A percentile compares a stretch with the other conserved stretches of the same genome.
phyloP scores from a whole-genome alignment of 2,888 invertebrate genomes.

The Mythimna ferrago region DNA sequence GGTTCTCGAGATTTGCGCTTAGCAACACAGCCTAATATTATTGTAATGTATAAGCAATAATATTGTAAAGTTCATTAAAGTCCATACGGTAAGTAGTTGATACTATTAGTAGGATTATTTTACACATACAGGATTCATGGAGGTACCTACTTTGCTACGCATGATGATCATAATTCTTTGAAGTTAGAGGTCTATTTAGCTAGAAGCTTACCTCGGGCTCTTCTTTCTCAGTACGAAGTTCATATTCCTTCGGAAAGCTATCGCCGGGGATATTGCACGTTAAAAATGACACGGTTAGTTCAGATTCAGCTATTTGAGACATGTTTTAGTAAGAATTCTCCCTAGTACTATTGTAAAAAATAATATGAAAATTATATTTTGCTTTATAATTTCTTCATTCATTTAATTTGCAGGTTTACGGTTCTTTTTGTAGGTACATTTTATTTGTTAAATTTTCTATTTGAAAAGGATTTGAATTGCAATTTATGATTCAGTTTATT shows the following conservation, averaged over 20 bases:
- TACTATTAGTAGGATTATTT: too few species aligned
- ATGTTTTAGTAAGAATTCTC: constrained; percentile 50
- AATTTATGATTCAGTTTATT: neutral
- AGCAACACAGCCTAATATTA: too few species aligned
- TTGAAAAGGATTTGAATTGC: neutral
- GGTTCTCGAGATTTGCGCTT: too few species aligned
- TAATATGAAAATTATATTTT: constrained; percentile 47
- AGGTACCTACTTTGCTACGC: neutral
- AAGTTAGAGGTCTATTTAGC: neutral
- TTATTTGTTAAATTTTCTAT: constrained; percentile 22
- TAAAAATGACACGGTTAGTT: constrained; percentile 11
- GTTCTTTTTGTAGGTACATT: constrained; percentile 31
- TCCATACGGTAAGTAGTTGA: too few species aligned
- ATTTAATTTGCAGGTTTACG: constrained; percentile 44
- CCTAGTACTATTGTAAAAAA: constrained; percentile 63
- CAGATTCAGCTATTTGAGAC: constrained; percentile 54
- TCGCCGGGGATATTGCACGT: constrained; percentile 66
- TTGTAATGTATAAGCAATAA: too few species aligned
- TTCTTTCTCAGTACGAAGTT: neutral
- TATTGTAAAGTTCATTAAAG: too few species aligned
- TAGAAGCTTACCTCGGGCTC: constrained; percentile 48
- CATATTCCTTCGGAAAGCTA: constrained; percentile 61
- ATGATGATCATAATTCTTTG: neutral
- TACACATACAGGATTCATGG: too few species aligned
- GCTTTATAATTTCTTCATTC: constrained; percentile 38